Conservation (phyloP, 2,113 vertebrate species). For the Corythoichthys intestinalis region DNA sequence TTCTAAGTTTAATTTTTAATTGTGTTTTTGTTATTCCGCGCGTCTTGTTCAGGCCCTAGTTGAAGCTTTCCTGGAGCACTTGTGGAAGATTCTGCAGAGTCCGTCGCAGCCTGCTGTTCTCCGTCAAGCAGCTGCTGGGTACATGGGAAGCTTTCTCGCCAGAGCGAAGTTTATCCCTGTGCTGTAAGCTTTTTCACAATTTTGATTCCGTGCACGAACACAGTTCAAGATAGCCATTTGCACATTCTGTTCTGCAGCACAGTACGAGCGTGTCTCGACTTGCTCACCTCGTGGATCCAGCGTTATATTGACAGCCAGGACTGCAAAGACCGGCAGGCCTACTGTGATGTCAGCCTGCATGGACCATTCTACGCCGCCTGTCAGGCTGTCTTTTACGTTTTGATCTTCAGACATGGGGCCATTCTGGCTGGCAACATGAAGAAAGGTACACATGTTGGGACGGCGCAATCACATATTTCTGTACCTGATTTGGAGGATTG, state of each 20-base stretch:
- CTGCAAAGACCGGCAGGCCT: slow-evolving; percentile 71
- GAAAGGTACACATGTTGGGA: slow-evolving; percentile 71
- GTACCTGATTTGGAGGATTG: too few species aligned
- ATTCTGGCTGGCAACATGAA: slow-evolving; percentile 86
- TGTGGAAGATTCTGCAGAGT: slow-evolving; percentile 89
- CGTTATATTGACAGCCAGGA: slow-evolving; percentile 89
- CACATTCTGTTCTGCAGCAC: slow-evolving; percentile 69
- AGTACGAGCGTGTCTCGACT: slow-evolving; percentile 87
- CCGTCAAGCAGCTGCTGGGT: slow-evolving; percentile 86
- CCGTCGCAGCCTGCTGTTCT: slow-evolving; percentile 85
- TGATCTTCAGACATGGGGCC: slow-evolving; percentile 86
- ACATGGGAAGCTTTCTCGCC: slow-evolving; percentile 92
- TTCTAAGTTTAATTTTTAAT: not conserved
- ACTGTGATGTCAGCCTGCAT: slow-evolving; percentile 86
- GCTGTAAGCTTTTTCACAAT: slow-evolving; percentile 73
- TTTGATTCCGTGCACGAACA: not conserved
- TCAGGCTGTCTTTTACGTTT: slow-evolving; percentile 89
- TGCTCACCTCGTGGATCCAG: slow-evolving; percentile 89
- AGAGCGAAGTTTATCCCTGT: slow-evolving; percentile 90
- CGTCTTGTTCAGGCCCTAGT: slow-evolving; percentile 78
- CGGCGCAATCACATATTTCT: too few species aligned
- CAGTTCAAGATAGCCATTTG: not conserved
- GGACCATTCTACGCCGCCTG: slow-evolving; percentile 88
- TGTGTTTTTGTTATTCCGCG: not conserved
- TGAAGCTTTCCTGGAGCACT: slow-evolving; percentile 93